Conservation (phyloP, 2,113 vertebrate genomes). For the Cricetomys ansorgei region DNA sequence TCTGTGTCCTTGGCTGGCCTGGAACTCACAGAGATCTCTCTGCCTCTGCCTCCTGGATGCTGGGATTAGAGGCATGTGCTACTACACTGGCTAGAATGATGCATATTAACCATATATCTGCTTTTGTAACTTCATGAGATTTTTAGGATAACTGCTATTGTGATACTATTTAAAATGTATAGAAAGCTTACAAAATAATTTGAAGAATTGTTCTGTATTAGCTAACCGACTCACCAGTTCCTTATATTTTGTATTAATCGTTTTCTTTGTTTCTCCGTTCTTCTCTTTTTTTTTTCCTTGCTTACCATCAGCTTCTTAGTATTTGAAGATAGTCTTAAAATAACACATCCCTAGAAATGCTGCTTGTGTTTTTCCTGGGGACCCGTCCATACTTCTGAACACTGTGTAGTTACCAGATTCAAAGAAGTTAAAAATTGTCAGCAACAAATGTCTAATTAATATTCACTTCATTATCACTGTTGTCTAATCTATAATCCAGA, state of each 20-base stretch:
- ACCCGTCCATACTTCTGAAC: not conserved
- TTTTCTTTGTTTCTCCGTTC: not conserved
- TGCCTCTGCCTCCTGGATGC: not conserved
- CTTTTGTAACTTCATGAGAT: not conserved
- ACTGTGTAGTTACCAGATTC: not conserved
- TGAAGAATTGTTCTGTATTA: not conserved
- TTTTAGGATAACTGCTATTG: not conserved
- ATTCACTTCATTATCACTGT: not conserved
- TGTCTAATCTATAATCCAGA: not conserved
- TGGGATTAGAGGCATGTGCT: not conserved
- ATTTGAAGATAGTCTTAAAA: slow-evolving; percentile 16
- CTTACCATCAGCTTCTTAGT: not conserved
- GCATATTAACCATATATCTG: not conserved
- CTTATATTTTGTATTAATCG: not conserved
- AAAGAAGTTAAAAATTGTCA: not conserved
- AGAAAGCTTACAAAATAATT: not conserved
- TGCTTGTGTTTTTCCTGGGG: not conserved
- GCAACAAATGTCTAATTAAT: not conserved
- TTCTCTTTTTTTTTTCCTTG: not conserved
- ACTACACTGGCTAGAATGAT: not conserved
- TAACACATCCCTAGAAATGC: not conserved
- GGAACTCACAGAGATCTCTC: not conserved
- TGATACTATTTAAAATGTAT: not conserved
- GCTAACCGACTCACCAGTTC: not conserved
- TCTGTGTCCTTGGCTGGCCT: not conserved